phyloP scores from a whole-genome alignment of 1,140 invertebrate genomes.

The Harlomillsia oculata region DNA sequence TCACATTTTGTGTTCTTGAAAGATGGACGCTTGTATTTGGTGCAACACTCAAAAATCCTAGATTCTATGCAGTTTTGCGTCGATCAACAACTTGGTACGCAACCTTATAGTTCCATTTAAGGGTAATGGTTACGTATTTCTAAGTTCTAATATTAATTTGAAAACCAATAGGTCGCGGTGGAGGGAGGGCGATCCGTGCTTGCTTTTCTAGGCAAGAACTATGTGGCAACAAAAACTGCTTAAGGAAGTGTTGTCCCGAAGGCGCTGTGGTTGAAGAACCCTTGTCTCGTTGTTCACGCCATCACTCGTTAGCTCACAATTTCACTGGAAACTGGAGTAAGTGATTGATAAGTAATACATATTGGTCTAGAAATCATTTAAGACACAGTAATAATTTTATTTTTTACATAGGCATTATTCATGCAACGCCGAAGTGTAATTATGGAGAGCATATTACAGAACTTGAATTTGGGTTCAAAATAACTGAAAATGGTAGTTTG shows the following conservation, averaged over 20 bases:
- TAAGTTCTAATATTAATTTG: background rate
- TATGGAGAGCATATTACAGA: constrained; percentile 9
- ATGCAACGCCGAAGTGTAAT: constrained; percentile 19
- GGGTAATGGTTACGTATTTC: background rate
- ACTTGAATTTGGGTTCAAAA: constrained; percentile 2
- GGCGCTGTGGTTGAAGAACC: constrained; percentile 20
- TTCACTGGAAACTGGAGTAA: constrained; percentile 17
- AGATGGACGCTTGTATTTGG: constrained; percentile 26
- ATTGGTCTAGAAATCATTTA: background rate
- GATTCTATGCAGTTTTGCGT: constrained; percentile 26
- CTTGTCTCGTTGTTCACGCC: constrained; percentile 1
- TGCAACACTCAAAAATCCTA: constrained; percentile 11
- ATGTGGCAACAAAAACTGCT: constrained; percentile 11
- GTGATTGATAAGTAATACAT: too few relatives aligned
- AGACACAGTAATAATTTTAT: background rate
- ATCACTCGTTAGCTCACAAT: background rate
- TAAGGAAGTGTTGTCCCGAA: constrained; percentile 33
- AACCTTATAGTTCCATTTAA: constrained; percentile 2
- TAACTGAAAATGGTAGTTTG: constrained; percentile 13
- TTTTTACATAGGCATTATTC: constrained; percentile 15
- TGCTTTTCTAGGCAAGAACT: constrained; percentile 27
- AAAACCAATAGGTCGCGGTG: constrained; percentile 1
- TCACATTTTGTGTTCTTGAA: constrained; percentile 17
- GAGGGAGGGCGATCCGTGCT: constrained; percentile 20
- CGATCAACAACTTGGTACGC: constrained; percentile 28